phyloP scores from a whole-genome alignment of 2,888 invertebrate species.

The Drosophila mulleri region DNA sequence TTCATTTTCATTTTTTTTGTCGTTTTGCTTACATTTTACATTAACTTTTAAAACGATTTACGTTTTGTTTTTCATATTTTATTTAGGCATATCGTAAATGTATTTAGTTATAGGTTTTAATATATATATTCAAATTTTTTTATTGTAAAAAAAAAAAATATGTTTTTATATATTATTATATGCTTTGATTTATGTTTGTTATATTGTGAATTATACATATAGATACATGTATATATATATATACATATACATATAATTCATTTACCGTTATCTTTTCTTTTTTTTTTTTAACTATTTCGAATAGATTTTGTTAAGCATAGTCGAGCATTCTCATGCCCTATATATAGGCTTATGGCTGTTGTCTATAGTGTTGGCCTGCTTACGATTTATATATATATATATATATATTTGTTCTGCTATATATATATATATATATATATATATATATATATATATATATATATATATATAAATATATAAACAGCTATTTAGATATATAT shows the following conservation, averaged over 20 bases:
- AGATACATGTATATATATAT: neutral
- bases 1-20: slow-evolving; percentile 9
- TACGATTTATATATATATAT: slow-evolving; percentile 24
- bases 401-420: too few relatives aligned
- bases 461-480: neutral
- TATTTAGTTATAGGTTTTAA: slow-evolving; percentile 13
- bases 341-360: slow-evolving; percentile 55
- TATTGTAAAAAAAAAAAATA: neutral
- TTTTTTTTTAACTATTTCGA: neutral
- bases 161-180: neutral
- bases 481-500: slow-evolving; percentile 3
- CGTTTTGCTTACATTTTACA: slow-evolving; percentile 39
- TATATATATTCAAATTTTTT: slow-evolving; percentile 5
- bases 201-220: slow-evolving; percentile 2
- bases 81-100: slow-evolving; percentile 15
- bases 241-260: neutral
- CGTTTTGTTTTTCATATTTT: slow-evolving; percentile 15
- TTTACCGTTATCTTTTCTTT: neutral
- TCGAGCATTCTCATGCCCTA: slow-evolving; percentile 31
- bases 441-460: slow-evolving; percentile 13
- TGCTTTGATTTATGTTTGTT: slow-evolving; percentile 38
- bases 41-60: slow-evolving; percentile 49
- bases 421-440: slow-evolving; percentile 2
- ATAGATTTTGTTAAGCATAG: slow-evolving; percentile 17
- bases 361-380: slow-evolving; percentile 36